Conservation (phyloP, 2,113 vertebrate species). For the Phaetusa simplex region DNA sequence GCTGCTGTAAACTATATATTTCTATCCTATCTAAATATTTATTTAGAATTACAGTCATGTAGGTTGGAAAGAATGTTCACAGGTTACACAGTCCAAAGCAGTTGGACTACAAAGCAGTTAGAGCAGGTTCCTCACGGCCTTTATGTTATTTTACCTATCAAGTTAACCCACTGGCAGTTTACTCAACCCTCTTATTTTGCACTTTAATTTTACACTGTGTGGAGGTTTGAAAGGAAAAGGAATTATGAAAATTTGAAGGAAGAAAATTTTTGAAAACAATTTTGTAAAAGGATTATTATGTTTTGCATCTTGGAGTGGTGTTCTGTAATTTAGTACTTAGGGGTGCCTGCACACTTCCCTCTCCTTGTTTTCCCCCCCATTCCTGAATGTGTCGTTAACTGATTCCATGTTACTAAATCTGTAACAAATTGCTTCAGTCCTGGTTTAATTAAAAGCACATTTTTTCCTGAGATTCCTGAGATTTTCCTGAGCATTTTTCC, state of each 20-base stretch:
- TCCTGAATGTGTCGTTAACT: neutral
- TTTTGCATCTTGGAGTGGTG: neutral
- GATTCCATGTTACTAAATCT: neutral
- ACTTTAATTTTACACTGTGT: neutral
- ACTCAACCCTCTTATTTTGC: neutral
- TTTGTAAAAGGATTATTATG: neutral
- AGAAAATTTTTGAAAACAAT: neutral
- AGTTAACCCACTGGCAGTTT: neutral
- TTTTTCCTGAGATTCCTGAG: no score
- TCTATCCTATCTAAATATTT: neutral
- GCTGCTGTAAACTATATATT: neutral
- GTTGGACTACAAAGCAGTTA: neutral
- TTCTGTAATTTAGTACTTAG: neutral
- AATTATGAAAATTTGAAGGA: neutral
- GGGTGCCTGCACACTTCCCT: neutral
- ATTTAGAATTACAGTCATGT: neutral
- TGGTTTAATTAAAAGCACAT: neutral
- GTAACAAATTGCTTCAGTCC: neutral
- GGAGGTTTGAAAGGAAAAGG: neutral
- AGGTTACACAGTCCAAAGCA: neutral
- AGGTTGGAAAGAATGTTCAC: neutral
- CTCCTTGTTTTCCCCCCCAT: fast-evolving
- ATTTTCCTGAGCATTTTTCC: neutral
- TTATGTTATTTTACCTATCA: neutral
- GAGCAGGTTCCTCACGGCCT: neutral